Evolutionary conservation across 2,888 invertebrate species (phyloP).

Genomic region (Esperia sulphurella): DNA sequence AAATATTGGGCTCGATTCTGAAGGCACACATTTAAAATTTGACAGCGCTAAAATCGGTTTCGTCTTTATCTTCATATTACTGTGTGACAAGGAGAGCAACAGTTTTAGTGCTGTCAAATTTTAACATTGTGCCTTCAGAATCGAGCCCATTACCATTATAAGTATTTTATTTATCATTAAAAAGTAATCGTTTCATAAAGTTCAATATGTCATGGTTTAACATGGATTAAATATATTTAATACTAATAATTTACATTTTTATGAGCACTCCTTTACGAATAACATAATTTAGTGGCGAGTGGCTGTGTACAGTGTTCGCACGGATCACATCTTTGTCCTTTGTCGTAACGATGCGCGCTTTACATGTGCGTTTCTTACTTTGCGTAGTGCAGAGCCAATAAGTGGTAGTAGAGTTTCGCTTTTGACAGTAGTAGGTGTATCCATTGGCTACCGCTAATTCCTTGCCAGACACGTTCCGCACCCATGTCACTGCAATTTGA

Average conservation of each 20-base stretch:
- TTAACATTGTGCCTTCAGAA: too few relatives aligned
- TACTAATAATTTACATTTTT: slow-evolving; percentile 4
- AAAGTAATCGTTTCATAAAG: too few relatives aligned
- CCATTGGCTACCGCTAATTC: slow-evolving; percentile 29
- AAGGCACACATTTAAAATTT: too few relatives aligned
- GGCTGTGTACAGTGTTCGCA: not conserved
- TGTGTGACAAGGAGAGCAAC: too few relatives aligned
- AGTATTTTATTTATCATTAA: too few relatives aligned
- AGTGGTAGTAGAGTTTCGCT: slow-evolving; percentile 7
- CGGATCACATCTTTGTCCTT: slow-evolving; percentile 4
- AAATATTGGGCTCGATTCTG: too few relatives aligned
- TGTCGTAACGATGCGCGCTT: not conserved
- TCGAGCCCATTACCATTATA: too few relatives aligned
- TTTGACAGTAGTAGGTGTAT: slow-evolving; percentile 30
- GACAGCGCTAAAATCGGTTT: too few relatives aligned
- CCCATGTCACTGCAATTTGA: slow-evolving; percentile 24
- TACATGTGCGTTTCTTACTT: slow-evolving; percentile 2
- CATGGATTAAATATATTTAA: too few relatives aligned
- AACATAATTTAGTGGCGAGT: not conserved
- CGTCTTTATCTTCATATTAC: too few relatives aligned
- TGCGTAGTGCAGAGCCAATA: slow-evolving; percentile 26
- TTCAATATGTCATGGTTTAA: too few relatives aligned
- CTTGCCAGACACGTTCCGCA: slow-evolving; percentile 26
- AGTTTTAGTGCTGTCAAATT: too few relatives aligned
- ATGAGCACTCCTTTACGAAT: slow-evolving; percentile 4